These are phyloP conservation scores for Brachystomella parvula DNA, from an alignment of 1,140 invertebrate genomes.

Conservation along the genomic window DNA sequence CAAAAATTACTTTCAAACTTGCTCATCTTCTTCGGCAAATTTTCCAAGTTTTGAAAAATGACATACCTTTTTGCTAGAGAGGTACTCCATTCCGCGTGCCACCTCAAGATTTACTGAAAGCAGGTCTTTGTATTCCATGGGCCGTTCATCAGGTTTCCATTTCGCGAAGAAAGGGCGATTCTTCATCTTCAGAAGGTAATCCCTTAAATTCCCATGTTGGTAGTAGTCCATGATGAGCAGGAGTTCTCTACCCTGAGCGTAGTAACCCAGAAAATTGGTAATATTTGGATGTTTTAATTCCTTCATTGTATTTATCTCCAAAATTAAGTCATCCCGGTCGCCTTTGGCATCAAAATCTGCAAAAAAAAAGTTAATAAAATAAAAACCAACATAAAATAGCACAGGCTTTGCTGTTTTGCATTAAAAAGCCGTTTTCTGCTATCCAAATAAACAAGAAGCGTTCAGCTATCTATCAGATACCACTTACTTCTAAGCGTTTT, in stretches of 20 bases:
- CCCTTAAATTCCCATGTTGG: constrained; percentile 85
- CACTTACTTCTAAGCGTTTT: constrained; percentile 95
- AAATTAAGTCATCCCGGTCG: constrained; percentile 92
- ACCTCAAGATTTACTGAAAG: constrained; percentile 95
- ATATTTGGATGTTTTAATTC: constrained; percentile 97
- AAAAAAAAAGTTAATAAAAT: constrained; percentile 38
- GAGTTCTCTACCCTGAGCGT: constrained; percentile 87
- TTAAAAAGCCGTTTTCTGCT: not conserved
- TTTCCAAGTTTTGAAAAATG: not conserved
- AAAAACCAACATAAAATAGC: no score
- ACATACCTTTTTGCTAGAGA: constrained; percentile 75
- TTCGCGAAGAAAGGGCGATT: constrained; percentile 54
- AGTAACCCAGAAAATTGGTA: constrained; percentile 91
- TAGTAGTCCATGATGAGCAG: constrained; percentile 95
- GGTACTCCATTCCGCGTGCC: constrained; percentile 93
- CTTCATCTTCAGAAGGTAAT: constrained; percentile 84
- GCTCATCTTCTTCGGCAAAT: not conserved
- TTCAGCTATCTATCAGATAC: not conserved
- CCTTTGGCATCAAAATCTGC: constrained; percentile 87
- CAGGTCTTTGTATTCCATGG: constrained; percentile 82
- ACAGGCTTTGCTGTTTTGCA: no score
- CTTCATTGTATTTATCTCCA: constrained; percentile 99
- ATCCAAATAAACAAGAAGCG: not conserved
- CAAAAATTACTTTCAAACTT: constrained; percentile 12
- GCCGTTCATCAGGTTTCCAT: constrained; percentile 46